Base-by-base conservation (phyloP, 2,888 invertebrate genomes). In the Pachycephus smyrnensis region DNA sequence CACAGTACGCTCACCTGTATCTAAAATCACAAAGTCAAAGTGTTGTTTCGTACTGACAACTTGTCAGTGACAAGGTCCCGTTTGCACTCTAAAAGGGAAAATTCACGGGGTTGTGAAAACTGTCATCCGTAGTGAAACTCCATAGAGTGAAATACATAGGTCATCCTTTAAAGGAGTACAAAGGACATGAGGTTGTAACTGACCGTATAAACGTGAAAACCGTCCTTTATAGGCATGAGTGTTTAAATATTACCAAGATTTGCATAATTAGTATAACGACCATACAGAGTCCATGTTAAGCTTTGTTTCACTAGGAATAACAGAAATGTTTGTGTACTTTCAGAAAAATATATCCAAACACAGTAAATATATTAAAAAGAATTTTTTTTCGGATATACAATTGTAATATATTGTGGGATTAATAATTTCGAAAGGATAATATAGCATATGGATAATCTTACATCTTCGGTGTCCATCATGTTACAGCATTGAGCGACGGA, bases 401-500 rank as follows among this genome's bases (percentile, higher is more conserved):
- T 55, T 9, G 1, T 23, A 23, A 23, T 55, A 15, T 40, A 40
- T 40, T 4, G n/a, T 37, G 15, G 3, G 11, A 55, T 9, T 31
- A n/a, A 75, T 40, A 31, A 12, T 75, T 23, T 33, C 9, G 23
- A 55, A 23, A 55, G 15, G 4, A 23, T 74, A 73, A 15, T 35
- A 11, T n/a, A 35, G n/a, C 36, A 12, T 6, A 32, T 36, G 6
- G 23, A 55, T 23, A n/a, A 40, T 89, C 94, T 93, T 89, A 96
- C 96, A 88, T 96, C 95, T 92, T 97, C 96, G 0, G 97, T 95
- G 86, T 97, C 96, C 95, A 96, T 96, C 87, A 97, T 97, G 91
- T 96, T 97, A 92, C 97, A 97, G 92, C 97, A 97, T 89, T 97
- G 96, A 12, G 97, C 97, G 68, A 96, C 93, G 0, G 97, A 97